Evolutionary conservation across 2,113 vertebrate species (phyloP), one percentile per base, ranked within the genome.

Genomic region (Solea senegalensis): DNA sequence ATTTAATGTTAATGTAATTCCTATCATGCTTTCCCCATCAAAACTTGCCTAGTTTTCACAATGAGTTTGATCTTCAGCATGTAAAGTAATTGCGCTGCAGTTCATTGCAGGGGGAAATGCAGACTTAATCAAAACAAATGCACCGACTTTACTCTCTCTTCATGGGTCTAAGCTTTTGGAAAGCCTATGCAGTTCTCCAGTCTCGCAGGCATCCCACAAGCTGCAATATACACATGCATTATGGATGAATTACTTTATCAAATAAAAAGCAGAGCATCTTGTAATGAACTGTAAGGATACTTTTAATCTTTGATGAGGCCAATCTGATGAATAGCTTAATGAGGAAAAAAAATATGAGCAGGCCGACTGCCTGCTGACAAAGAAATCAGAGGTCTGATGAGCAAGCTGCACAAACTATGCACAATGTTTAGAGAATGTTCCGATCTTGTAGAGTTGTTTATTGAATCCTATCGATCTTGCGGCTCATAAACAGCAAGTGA

Each of bases 181-280:
- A 81, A 59, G 59, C 66, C 51, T 34, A 45, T n/a, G 51, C 51
- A 49, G 63, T 11, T 34, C 69, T 58, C 10, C 16, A 26, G 76
- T 82, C 78, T 87, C 72, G 1, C 66, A 80, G 76, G 80, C 86
- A 53, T 86, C 69, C 75, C 75, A 69, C 63, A 81, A 87, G 80
- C 79, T 75, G 85, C 84, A 90, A 81, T 71, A 87, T 50, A 71
- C 60, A 80, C 83, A 91, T 92, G 51, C 65, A 92, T 92, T 86
- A 92, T 92, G 84, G 76, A 94, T 92, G 86, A 91, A 90, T 85
- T 80, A 87, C 86, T 82, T 88, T 66, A 89, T 90, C 85, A 90
- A 89, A 89, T 88, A 87, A 91, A 88, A 88, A 85, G 75, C 83
- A 88, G 76, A 64, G 75, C 84, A 88, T 86, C 81, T 88, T 82